Evolutionary conservation across 2,888 invertebrate genomes (phyloP).

Genomic region (Pheosia tremula): DNA sequence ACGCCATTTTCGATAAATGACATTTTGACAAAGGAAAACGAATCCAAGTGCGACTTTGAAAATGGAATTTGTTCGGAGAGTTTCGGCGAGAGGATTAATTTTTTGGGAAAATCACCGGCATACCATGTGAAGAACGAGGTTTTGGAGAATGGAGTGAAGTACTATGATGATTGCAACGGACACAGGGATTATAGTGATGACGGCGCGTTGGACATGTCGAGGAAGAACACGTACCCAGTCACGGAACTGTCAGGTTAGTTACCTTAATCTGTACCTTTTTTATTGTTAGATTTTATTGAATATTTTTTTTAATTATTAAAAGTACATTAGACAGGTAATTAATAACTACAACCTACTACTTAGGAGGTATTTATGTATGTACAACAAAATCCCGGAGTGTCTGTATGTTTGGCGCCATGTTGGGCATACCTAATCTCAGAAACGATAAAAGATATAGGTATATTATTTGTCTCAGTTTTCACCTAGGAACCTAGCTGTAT

Average conservation of each 20-base stretch:
- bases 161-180: slow-evolving; percentile 70
- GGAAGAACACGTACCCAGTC: slow-evolving; percentile 75
- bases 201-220: slow-evolving; percentile 79
- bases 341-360: too few species aligned
- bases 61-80: slow-evolving; percentile 63
- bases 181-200: slow-evolving; percentile 72
- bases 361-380: too few species aligned
- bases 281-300: not conserved
- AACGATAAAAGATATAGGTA: too few species aligned
- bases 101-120: slow-evolving; percentile 56
- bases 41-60: slow-evolving; percentile 73
- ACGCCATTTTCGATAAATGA: slow-evolving; percentile 91
- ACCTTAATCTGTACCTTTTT: not conserved
- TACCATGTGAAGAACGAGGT: slow-evolving; percentile 67
- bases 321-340: too few species aligned
- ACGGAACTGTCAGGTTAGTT: slow-evolving; percentile 75
- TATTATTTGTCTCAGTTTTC: too few species aligned
- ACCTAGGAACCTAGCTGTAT: too few species aligned
- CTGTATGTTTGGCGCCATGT: too few species aligned
- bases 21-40: slow-evolving; percentile 86
- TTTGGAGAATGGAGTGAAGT: slow-evolving; percentile 69
- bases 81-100: slow-evolving; percentile 73
- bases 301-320: not conserved
- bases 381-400: too few species aligned
- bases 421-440: too few species aligned